Evolutionary conservation across 2,797 vertebrate genomes (phyloP).

Genomic region (Chromis chromis): DNA sequence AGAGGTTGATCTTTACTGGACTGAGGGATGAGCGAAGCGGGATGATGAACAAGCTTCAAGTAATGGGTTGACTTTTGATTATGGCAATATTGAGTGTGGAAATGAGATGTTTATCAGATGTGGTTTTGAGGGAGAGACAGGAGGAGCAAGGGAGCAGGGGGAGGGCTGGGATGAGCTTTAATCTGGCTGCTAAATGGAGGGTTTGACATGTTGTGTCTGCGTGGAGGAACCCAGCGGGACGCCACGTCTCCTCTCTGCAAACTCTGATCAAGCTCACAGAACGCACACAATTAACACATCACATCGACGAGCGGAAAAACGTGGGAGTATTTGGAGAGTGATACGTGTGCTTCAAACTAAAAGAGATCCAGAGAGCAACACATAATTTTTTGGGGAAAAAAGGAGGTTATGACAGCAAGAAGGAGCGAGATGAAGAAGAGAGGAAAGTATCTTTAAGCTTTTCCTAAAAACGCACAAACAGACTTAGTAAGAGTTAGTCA

Average conservation of each 20-base stretch:
- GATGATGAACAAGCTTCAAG: slow-evolving; percentile 85
- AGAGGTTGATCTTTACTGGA: slow-evolving; percentile 56
- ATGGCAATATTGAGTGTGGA: slow-evolving; percentile 86
- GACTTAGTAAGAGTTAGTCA: slow-evolving; percentile 86
- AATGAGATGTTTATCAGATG: slow-evolving; percentile 89
- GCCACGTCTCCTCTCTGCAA: slow-evolving; percentile 38
- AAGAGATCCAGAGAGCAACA: slow-evolving; percentile 48
- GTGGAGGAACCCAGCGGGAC: slow-evolving; percentile 57
- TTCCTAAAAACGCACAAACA: slow-evolving; percentile 82
- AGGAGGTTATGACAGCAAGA: slow-evolving; percentile 65
- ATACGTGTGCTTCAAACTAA: slow-evolving; percentile 28
- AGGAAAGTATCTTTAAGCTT: slow-evolving; percentile 78
- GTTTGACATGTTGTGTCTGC: slow-evolving; percentile 81
- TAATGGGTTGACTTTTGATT: slow-evolving; percentile 88
- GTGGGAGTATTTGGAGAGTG: slow-evolving; percentile 12
- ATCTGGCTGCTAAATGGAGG: slow-evolving; percentile 86
- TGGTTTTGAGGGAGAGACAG: slow-evolving; percentile 86
- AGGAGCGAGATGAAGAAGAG: slow-evolving; percentile 64
- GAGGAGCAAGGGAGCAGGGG: slow-evolving; percentile 73
- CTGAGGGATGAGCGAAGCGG: slow-evolving; percentile 75
- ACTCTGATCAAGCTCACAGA: slow-evolving; percentile 46
- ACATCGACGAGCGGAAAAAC: slow-evolving; percentile 12
- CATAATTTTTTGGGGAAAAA: slow-evolving; percentile 25
- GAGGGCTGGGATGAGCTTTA: slow-evolving; percentile 84
- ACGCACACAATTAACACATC: slow-evolving; percentile 40